Percentiles rank a stretch among this genome's conserved stretches.
phyloP scores from a whole-genome alignment of 2,113 vertebrate species.

The Bufo gargarizans region DNA sequence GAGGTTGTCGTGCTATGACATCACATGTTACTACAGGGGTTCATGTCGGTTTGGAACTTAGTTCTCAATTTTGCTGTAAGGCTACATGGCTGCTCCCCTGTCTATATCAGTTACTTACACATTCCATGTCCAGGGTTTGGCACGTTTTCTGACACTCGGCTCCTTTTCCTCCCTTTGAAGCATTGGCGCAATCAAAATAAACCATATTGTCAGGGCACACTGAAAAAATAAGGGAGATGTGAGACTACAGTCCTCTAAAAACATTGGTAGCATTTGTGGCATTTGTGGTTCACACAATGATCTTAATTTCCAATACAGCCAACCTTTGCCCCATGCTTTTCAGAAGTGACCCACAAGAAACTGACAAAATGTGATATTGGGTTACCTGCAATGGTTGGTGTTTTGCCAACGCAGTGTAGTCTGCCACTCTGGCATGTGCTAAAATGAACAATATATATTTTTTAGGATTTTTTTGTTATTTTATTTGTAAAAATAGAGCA shows the following conservation, averaged over 20 bases:
- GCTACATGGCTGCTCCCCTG: not conserved
- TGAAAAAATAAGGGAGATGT: constrained; percentile 18
- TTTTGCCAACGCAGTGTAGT: constrained; percentile 36
- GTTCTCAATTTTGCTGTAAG: not conserved
- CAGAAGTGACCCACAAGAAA: too few relatives aligned
- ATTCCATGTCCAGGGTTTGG: constrained; percentile 48
- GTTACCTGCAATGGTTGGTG: constrained; percentile 16
- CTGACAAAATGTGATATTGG: not conserved
- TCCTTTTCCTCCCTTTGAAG: not conserved
- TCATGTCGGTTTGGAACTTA: too few relatives aligned
- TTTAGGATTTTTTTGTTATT: not conserved
- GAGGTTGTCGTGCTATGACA: too few relatives aligned
- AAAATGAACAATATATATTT: not conserved
- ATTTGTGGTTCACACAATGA: too few relatives aligned
- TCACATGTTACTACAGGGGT: too few relatives aligned
- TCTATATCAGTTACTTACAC: constrained; percentile 50
- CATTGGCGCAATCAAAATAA: constrained; percentile 47
- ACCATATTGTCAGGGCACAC: constrained; percentile 44
- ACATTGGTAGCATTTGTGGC: not conserved
- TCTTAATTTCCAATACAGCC: too few relatives aligned
- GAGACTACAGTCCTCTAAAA: not conserved
- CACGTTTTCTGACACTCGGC: constrained; percentile 50
- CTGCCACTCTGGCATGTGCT: constrained; percentile 39
- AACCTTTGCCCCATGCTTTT: too few relatives aligned
- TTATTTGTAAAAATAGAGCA: not conserved